A percentile compares a stretch with the other conserved stretches of the same genome.
These are phyloP conservation scores for Melospiza georgiana DNA, from an alignment of 2,113 vertebrate genomes.

Conservation along the genomic window DNA sequence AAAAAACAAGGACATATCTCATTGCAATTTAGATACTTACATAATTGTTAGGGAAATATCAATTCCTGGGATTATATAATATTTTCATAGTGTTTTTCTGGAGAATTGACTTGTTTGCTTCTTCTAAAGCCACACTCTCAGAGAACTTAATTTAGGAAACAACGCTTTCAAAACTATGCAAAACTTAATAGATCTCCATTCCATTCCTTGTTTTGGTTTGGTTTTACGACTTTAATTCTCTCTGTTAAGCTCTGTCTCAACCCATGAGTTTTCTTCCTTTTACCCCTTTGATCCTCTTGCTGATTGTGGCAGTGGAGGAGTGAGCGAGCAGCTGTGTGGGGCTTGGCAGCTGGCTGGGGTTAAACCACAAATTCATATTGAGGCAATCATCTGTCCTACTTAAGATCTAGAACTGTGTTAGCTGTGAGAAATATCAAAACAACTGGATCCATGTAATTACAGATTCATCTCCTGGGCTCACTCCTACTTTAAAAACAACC, in stretches of 20 bases:
- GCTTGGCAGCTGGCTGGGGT: background rate
- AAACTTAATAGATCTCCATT: no score
- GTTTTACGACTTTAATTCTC: background rate
- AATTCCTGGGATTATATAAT: no score
- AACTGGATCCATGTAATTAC: background rate
- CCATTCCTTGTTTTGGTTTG: background rate
- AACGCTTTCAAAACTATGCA: no score
- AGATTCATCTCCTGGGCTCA: background rate
- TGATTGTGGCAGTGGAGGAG: background rate
- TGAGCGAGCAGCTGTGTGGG: fast-evolving
- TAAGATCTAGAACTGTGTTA: background rate
- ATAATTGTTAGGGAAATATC: no score
- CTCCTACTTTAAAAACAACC: background rate
- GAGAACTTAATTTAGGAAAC: no score
- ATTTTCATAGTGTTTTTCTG: no score
- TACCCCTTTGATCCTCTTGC: background rate
- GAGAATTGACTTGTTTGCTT: no score
- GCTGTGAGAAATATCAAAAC: background rate
- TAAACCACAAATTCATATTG: background rate
- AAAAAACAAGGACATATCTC: no score
- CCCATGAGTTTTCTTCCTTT: background rate
- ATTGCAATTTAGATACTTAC: no score
- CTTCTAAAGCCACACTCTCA: no score
- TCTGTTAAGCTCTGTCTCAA: background rate
- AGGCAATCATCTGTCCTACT: background rate